Base-by-base conservation (phyloP, 2,113 vertebrate genomes). In the Petaurus breviceps region DNA sequence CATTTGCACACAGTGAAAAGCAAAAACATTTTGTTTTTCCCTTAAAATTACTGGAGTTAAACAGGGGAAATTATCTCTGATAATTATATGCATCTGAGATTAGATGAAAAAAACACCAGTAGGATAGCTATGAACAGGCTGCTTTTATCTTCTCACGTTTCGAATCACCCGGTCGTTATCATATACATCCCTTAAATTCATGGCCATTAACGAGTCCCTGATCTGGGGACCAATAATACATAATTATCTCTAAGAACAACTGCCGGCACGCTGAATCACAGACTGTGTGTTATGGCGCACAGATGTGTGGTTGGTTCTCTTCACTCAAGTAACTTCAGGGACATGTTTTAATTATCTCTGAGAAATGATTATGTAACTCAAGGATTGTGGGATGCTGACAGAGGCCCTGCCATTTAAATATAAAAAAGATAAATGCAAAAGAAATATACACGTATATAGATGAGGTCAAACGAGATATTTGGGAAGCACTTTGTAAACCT, bases 71-170 rank as follows among this genome's bases (percentile, higher is more conserved):
- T 31, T 23, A 51, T 57, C 43, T 90, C 31, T 26, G 55, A 92
- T 92, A 95, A 94, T 92, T 9, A 96, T 37, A 0, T n/a, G 43
- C 11, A 43, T 84, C 54, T 55, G 26, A 25, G 9, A 90, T 90
- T 90, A 24, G 61, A 77, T 43, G 11, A 51, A 90, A 51, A 50
- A 49, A 31, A 90, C 11, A 31, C 28, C 22, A 24, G 50, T 54
- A 46, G 28, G 61, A 49, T 90, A 49, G 77, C 55, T 52, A 22
- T 43, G 9, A 95, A 68, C n/a, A 50, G 28, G 46, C 12, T 90
- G 94, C 89, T 95, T 91, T 97, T 89, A 77, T 90, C 25, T 95
- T 54, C 28, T 49, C 50, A 94, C 0, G 54, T 3, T 49, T 95
- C 24, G 12, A 90, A 2, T 95, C 8, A 52, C 43, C 57, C 89